Evolutionary conservation across 2,797 vertebrate species (phyloP).

Genomic region (Psittacula derbiana): DNA sequence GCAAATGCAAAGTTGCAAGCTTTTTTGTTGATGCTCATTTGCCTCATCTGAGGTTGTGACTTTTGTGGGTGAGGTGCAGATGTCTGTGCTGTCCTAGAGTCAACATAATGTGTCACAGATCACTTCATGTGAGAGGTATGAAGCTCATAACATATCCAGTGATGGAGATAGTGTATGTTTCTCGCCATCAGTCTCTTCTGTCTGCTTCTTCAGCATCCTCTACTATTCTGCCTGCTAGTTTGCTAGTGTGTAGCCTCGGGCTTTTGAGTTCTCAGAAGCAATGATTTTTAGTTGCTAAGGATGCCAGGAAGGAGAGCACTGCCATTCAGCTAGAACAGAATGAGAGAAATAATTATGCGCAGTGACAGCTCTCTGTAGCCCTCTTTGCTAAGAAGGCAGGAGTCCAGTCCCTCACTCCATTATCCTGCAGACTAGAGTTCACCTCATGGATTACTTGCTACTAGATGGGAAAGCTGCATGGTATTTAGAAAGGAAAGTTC

Average conservation of each 20-base stretch:
- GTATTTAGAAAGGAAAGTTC: conserved; percentile 53
- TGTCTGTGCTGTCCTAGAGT: neutral
- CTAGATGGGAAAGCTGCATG: neutral
- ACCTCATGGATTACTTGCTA: neutral
- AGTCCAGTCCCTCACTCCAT: neutral
- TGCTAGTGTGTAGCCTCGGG: rapidly evolving
- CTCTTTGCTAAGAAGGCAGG: neutral
- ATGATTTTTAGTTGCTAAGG: neutral
- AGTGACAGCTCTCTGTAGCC: neutral
- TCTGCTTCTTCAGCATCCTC: neutral
- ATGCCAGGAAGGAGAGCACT: neutral
- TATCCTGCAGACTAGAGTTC: neutral
- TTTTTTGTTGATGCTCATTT: neutral
- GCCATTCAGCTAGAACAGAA: neutral
- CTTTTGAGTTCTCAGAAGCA: neutral
- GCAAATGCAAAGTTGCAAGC: neutral
- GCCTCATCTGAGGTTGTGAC: neutral
- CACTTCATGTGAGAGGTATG: neutral
- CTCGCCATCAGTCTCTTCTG: neutral
- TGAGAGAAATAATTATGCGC: neutral
- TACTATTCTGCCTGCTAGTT: neutral
- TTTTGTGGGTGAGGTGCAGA: neutral
- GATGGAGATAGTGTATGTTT: neutral
- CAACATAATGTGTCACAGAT: rapidly evolving
- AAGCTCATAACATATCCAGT: neutral